Percentiles rank a stretch among this genome's conserved stretches.
These are phyloP conservation scores for Calycopis cecrops DNA, from an alignment of 1,140 invertebrate species.

Conservation along the genomic window DNA sequence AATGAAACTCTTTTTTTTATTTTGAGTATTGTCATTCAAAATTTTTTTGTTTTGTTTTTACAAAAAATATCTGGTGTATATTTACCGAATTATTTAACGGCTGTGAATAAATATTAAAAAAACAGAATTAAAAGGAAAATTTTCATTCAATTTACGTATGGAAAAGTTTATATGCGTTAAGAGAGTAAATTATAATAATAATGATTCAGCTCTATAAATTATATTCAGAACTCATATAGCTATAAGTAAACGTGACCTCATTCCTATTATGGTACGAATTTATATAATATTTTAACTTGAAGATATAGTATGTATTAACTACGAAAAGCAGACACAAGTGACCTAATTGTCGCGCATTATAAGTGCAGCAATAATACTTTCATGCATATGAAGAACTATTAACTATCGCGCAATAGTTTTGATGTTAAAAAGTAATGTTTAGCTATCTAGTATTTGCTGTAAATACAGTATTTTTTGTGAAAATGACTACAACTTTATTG, in stretches of 20 bases:
- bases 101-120: too few species aligned
- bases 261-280: conserved; percentile 9
- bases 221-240: conserved; percentile 7
- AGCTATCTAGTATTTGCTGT: too few species aligned
- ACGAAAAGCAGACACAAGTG: conserved; percentile 43
- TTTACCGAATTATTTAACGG: too few species aligned
- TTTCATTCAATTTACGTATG: too few species aligned
- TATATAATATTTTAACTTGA: background rate
- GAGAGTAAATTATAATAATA: background rate
- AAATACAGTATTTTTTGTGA: too few species aligned
- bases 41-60: too few species aligned
- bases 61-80: too few species aligned
- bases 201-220: background rate
- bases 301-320: conserved; percentile 8
- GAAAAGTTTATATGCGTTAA: background rate
- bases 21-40: too few species aligned
- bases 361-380: conserved; percentile 63
- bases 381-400: conserved; percentile 38
- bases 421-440: too few species aligned
- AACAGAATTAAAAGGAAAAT: too few species aligned
- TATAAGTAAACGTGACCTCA: conserved; percentile 25
- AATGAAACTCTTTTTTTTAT: too few species aligned
- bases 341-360: conserved; percentile 57
- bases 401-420: background rate
- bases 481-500: too few species aligned